Evolutionary conservation across 2,113 vertebrate genomes (phyloP), one percentile per base, ranked within the genome.

Genomic region (Cacatua alba): DNA sequence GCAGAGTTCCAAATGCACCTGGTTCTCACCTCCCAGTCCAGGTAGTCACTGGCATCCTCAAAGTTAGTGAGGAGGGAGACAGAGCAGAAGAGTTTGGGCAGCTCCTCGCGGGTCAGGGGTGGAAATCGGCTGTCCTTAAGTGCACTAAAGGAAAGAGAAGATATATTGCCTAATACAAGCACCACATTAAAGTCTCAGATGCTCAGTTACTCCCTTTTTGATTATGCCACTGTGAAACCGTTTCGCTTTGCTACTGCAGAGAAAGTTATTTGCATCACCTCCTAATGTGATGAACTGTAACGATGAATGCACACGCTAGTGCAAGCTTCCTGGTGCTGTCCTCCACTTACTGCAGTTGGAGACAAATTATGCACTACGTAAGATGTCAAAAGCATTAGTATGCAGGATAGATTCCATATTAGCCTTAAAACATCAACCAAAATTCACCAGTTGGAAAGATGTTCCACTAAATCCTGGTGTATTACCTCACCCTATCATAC

Each of bases 21-120:
- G 97, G 97, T 97, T 98, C 98, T 98, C 98, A 98, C 98, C 98
- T 98, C 98, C 98, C 98, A 98, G 98, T 98, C 98, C 98, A 98
- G 97, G 96, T 98, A 98, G 97, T 98, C 98, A 98, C 95, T 98
- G 97, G 98, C 98, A 98, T 98, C 98, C 97, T 98, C 98, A 97
- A 98, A 98, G 97, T 98, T 98, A 97, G 98, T 98, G 94, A 98
- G 98, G 97, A 98, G 98, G 97, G 98, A 98, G 97, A 98, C 98
- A 97, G 98, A 98, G 97, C 98, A 98, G 98, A 98, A 98, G 96
- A 98, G 98, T 97, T 98, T 98, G 96, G 98, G 98, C 97, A 98
- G 98, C 98, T 98, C 98, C 98, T 98, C 98, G 91, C 98, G 98
- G 89, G 98, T 98, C 98, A 98, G 96, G 92, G 98, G 98, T 92